Base-by-base conservation (phyloP, 1,140 invertebrate species). In the Adoxophyes honmai region DNA sequence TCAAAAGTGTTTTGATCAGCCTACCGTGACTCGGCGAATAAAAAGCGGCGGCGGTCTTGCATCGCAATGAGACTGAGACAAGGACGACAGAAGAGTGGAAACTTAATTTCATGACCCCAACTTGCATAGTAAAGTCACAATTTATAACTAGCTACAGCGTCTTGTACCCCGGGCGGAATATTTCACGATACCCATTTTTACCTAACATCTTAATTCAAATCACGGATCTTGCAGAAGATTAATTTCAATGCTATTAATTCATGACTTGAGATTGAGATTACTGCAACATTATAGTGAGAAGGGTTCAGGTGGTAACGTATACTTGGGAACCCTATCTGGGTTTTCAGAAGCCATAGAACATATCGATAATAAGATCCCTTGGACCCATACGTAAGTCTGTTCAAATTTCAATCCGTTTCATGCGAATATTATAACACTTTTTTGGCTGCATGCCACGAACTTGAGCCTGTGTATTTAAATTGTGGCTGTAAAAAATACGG, bases 1-100 rank as follows among this genome's bases (percentile, higher is more conserved):
- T 54, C 48, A 59, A 66, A 62, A 69, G 66, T 67, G 65, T 75
- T 73, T 70, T 73, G 70, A 70, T 69, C 66, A 67, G 65, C 62
- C 59, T 64, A 65, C 60, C 66, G 61, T 69, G 63, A 68, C 63
- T 66, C 52, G 55, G 56, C 60, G 48, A 60, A 71, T 71, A 71
- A 71, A 71, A 73, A 73, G 62, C 42, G 58, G 16, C 55, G 44
- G 34, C 59, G 35, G 57, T 66, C 57, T 60, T 64, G 66, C 61
- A 73, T 76, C 69, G 57, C 68, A 76, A 73, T 71, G 59, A 73
- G 63, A 54, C 52, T 35, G 44, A 56, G 62, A 59, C 64, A 59
- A 61, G 53, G 48, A 66, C 44, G 55, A 61, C 59, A 55, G 38
- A 59, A 61, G 63, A 70, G 62, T 64, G 61, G 42, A 64, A 68